These are phyloP conservation scores for Eremophila alpestris DNA, from an alignment of 2,797 vertebrate species.

Conservation along the genomic window DNA sequence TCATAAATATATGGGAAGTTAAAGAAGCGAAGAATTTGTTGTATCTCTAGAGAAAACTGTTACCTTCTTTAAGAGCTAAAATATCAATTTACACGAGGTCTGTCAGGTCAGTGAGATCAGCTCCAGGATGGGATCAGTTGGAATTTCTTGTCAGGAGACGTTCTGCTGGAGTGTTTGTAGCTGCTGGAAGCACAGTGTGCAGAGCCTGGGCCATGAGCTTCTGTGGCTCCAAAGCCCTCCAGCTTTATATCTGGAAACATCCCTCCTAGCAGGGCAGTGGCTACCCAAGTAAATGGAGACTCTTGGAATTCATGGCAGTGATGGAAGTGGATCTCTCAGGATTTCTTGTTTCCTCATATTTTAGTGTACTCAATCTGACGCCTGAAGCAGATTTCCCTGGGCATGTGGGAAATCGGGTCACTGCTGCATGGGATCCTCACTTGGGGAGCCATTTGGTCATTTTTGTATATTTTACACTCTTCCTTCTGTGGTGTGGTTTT, in stretches of 20 bases:
- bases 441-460: accelerated
- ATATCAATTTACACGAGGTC: background rate
- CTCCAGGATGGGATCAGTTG: background rate
- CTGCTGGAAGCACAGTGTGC: accelerated
- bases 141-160: background rate
- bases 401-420: background rate
- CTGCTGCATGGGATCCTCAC: background rate
- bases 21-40: background rate
- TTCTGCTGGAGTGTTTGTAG: background rate
- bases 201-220: accelerated
- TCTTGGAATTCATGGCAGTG: accelerated
- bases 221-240: background rate
- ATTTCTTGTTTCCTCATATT: background rate
- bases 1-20: constrained; percentile 12
- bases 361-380: background rate
- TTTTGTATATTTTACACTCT: background rate
- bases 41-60: background rate
- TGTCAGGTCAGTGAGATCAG: background rate
- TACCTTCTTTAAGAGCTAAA: background rate
- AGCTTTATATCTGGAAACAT: background rate
- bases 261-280: background rate
- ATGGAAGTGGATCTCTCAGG: background rate
- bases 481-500: no score
- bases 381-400: background rate
- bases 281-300: background rate